phyloP scores from a whole-genome alignment of 2,888 invertebrate species.

The Eupelmus urozonus region DNA sequence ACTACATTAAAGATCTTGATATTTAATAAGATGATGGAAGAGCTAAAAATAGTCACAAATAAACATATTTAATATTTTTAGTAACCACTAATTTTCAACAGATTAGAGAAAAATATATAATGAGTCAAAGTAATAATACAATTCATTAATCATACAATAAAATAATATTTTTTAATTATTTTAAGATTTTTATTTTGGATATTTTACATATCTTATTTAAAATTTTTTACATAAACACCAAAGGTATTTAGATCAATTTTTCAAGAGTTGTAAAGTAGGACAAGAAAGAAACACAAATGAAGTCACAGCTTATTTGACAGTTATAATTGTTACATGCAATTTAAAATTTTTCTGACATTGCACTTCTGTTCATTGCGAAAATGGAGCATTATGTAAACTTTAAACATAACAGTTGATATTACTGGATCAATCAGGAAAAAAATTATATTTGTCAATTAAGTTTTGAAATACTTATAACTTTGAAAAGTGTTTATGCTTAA shows the following conservation, averaged over 20 bases:
- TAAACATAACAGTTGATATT: slow-evolving; percentile 15
- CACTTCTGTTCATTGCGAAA: slow-evolving; percentile 45
- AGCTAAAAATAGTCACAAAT: no score
- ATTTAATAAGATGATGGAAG: no score
- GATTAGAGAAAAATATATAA: no score
- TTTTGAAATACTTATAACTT: slow-evolving; percentile 14
- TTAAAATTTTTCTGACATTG: slow-evolving; percentile 35
- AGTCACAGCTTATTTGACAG: slow-evolving; percentile 12
- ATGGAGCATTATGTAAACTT: slow-evolving; percentile 46
- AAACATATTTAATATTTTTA: no score
- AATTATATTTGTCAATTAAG: slow-evolving; percentile 25
- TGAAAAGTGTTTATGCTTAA: background rate
- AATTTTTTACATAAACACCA: no score
- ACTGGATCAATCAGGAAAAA: background rate
- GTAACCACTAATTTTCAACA: no score
- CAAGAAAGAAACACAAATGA: slow-evolving; percentile 23
- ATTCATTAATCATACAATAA: no score
- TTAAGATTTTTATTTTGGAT: no score
- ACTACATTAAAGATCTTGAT: no score
- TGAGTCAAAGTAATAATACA: no score
- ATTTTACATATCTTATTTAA: no score
- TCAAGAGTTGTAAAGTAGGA: slow-evolving; percentile 11
- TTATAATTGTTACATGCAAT: slow-evolving; percentile 10
- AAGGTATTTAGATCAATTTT: slow-evolving; percentile 45
- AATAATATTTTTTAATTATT: no score